Base-by-base conservation (phyloP, 1,140 invertebrate genomes). In the Cydia fagiglandana region DNA sequence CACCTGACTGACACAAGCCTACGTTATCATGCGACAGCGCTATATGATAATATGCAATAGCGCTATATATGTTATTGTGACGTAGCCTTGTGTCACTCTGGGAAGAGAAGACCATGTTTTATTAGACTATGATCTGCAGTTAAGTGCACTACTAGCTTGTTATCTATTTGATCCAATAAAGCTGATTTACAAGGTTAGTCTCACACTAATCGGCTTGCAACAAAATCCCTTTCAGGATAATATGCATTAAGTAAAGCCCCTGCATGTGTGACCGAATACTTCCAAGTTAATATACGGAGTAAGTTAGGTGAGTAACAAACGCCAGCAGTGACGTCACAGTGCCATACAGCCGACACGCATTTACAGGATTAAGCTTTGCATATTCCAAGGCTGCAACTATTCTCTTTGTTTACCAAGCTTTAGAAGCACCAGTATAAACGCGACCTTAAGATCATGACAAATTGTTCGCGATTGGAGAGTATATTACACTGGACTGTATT, bases 241-340 rank as follows among this genome's bases (percentile, higher is more conserved):
- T 17, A 17, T 61, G 17, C 20, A 61, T 61, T 61, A 61, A 17
- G 4, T 17, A 20, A 61, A 61, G 56, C 56, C 56, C 56, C 17
- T 61, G 56, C 20, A 9, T 61, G 20, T 24, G 56, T 1, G 53
- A 56, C 53, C n/a, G 53, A 56, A 56, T 56, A 56, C 2, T 56
- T 56, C n/a, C 53, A 56, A 56, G 53, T 61, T 61, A 61, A 61
- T 61, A 61, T 24, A 61, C 56, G 7, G 56, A 61, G 56, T 61
- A 61, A 61, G 56, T 61, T 61, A 61, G 56, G 56, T 61, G 56
- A 61, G 56, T 61, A 24, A 61, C 56, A 61, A 61, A 61, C 56
- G 17, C 56, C 9, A 61, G 50, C 15, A 4, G 20, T 61, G 56
- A 61, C 56, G 56, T 24, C 56, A 61, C 20, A 61, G 17, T 61